Percentiles rank a stretch among this genome's conserved stretches.
Evolutionary conservation across 2,113 vertebrate genomes (phyloP).

Genomic region (Pyrgilauda ruficollis): DNA sequence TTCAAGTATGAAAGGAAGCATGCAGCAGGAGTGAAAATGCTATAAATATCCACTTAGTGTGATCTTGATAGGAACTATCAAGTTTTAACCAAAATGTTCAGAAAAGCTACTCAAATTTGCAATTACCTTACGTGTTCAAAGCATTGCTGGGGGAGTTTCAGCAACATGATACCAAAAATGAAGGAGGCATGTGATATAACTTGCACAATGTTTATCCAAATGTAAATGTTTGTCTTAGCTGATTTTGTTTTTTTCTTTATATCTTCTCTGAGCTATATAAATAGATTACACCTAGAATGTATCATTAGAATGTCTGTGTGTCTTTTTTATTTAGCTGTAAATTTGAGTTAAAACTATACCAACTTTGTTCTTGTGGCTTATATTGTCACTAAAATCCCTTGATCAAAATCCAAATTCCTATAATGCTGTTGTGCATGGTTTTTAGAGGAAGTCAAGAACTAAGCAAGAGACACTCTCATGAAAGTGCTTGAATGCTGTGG

Average conservation of each 20-base stretch:
- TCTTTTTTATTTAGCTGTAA: background rate
- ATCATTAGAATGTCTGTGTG: background rate
- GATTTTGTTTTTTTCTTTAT: background rate
- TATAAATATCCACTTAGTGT: background rate
- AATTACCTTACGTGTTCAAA: background rate
- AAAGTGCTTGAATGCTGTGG: background rate
- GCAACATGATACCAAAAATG: background rate
- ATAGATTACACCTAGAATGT: background rate
- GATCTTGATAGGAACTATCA: background rate
- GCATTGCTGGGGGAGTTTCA: background rate
- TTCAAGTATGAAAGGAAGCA: background rate
- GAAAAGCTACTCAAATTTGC: background rate
- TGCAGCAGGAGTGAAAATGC: slow-evolving; percentile 5
- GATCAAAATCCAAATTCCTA: background rate
- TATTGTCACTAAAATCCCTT: background rate
- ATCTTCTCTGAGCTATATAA: background rate
- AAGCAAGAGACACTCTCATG: rapidly evolving
- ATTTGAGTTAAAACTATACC: background rate
- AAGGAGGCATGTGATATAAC: background rate
- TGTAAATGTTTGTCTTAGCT: background rate
- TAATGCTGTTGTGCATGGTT: background rate
- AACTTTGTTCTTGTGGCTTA: background rate
- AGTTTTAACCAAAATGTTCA: background rate
- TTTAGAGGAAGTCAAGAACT: background rate
- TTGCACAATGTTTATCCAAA: background rate